Evolutionary conservation across 1,140 invertebrate species (phyloP), one percentile per base, ranked within the genome.

Genomic region (Drosophila lini): DNA sequence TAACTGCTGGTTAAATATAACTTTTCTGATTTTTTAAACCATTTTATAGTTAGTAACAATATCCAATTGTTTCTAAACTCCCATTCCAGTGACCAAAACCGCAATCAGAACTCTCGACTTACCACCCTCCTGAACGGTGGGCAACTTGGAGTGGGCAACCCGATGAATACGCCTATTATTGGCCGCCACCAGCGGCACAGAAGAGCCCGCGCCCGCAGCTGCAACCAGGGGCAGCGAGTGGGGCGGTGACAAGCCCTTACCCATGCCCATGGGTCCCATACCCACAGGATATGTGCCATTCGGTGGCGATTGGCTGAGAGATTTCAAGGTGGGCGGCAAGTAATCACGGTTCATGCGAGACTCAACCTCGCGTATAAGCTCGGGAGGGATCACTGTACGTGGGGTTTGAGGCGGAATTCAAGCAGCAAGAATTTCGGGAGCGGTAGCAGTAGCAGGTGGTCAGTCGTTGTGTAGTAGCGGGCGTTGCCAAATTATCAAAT

Each of bases 341-440:
- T 96, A 96, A 91, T 95, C 95, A 80, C 96, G 94, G 90, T 97
- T 96, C 96, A 98, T 97, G 90, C 97, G 94, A 91, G 95, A 96
- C 94, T 97, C 97, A 67, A 97, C 97, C 92, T 97, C 97, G 94
- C 96, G 95, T 78, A 97, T 95, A 91, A 97, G 93, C 92, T 97
- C 96, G 73, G 96, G 96, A 92, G 96, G 97, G 93, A 97, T 97
- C 89, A 97, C 97, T 88, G 56, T 45, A 25, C 16, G 50, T 70
- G 67, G 58, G 56, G 67, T 28, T 42, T 67, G 41, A 71, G 67
- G 50, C 32, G 73, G 70, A 40, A 53, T 47, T 67, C 36, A 65
- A 69, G 74, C 32, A 68, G 63, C 74, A 16, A 40, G 52, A 75
- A 62, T 61, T 22, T 53, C 50, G 16, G 44, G 34, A 58, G 70